These are phyloP conservation scores for Notodonta dromedarius DNA, from an alignment of 2,888 invertebrate genomes.

Conservation along the genomic window DNA sequence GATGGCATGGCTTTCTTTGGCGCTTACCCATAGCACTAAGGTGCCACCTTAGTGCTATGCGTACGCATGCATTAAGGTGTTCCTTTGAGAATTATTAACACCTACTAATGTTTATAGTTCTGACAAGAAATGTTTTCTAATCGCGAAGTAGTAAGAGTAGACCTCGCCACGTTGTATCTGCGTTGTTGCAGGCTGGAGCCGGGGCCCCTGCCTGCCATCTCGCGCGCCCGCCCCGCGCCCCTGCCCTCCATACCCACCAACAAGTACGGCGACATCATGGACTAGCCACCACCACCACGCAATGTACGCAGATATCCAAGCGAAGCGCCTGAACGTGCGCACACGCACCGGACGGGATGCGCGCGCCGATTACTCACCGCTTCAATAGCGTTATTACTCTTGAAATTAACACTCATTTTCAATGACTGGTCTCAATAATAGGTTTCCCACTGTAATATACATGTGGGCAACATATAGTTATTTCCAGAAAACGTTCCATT, in stretches of 20 bases:
- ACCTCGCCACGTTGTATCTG: constrained; percentile 3
- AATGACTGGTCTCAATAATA: too few relatives aligned
- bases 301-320: not conserved
- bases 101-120: not conserved
- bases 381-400: constrained; percentile 4
- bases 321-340: too few relatives aligned
- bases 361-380: not conserved
- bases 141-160: not conserved
- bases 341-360: not conserved
- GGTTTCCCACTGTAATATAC: too few relatives aligned
- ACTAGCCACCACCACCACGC: constrained; percentile 40
- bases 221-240: constrained; percentile 29
- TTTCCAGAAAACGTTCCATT: not conserved
- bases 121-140: not conserved
- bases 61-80: too few relatives aligned
- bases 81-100: too few relatives aligned
- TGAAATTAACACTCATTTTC: not conserved
- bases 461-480: too few relatives aligned
- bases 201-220: constrained; percentile 25
- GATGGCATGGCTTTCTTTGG: too few relatives aligned
- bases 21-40: too few relatives aligned
- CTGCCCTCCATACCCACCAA: constrained; percentile 51
- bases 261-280: constrained; percentile 70
- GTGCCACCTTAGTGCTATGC: too few relatives aligned
- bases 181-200: constrained; percentile 58